Evolutionary conservation across 1,140 invertebrate genomes (phyloP), one percentile per base, ranked within the genome.

Genomic region (Drosophila biarmipes): DNA sequence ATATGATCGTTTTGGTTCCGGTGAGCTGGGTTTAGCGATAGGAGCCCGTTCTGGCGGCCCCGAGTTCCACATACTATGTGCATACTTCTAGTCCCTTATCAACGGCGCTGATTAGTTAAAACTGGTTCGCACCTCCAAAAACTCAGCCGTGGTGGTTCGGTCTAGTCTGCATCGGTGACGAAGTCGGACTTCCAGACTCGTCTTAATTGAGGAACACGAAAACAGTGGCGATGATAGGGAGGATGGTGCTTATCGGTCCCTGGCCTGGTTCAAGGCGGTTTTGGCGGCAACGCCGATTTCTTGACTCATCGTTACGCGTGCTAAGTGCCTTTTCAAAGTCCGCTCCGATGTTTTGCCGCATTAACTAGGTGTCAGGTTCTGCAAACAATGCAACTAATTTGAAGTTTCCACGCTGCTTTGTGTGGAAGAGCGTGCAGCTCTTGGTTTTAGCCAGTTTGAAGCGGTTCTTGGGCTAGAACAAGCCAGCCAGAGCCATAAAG

Each of bases 61-160:
- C 34, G n/a, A 31, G 27, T 6, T 34, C 52, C 15, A 38, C 43
- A 57, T 35, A 54, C 7, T 1, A 31, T 8, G 10, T 31, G 29
- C 29, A 51, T 37, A 64, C 45, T 45, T 43, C 19, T 48, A 51
- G 49, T 43, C 38, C 42, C 68, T 86, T 86, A 86, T 85, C 81
- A 85, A 75, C 57, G 27, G 4, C 10, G 19, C 31, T 19, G 51
- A 61, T 86, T 85, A 80, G 81, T 80, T 86, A 35, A 86, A 85
- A 77, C 80, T 86, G 77, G 80, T 85, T 73, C 66, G 51, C 31
- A 72, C 81, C 73, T 63, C 82, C 77, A 72, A 76, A 85, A 85
- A 69, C 80, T 85, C 77, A 85, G 78, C 38, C 63, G 45, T 51
- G 82, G 62, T 73, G 81, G 80, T 80, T 85, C 59, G 49, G 67